Evolutionary conservation across 2,888 invertebrate species (phyloP), one percentile per base, ranked within the genome.

Genomic region (Brachylomia viminalis): DNA sequence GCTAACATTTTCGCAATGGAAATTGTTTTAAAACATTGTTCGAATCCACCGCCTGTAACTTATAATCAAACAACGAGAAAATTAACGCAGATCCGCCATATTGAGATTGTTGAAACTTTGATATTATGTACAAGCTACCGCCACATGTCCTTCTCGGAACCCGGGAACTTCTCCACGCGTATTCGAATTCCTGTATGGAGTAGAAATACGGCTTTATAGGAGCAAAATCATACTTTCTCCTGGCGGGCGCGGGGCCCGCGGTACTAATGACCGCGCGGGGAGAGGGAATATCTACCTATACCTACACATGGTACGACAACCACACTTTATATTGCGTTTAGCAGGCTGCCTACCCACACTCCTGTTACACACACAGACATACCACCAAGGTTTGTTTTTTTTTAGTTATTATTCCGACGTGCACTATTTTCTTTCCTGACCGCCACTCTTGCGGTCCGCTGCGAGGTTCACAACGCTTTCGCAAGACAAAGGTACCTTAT

Each of bases 161-260:
- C 93, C 93, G 94, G 92, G 93, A 95, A 95, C 94, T 95, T 95
- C 93, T 92, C 91, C 89, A 88, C 93, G 94, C 95, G 94, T 94
- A 95, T 95, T 96, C 95, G 95, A 95, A 96, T 96, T 96, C 95
- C 96, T 95, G 95, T 96, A 96, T 96, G 96, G 94, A 96, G 96
- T 96, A 96, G 96, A 96, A 96, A 96, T 96, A 96, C 96, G 95
- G 96, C 96, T 96, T 96, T 96, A 96, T 96, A 95, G 95, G 96
- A 96, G 96, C 95, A 96, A 96, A 96, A 96, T 96, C 96, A 96
- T 96, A 96, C 96, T 96, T 96, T 96, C 96, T 96, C 96, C 93
- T 94, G 92, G 90, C 93, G 92, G 93, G 93, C 89, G 93, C 88
- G 94, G 92, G 93, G 84, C 94, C 93, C 87, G 91, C 91, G 94